Percentiles rank a stretch among this genome's conserved stretches.
Evolutionary conservation across 2,797 vertebrate genomes (phyloP).

Genomic region (Acipenser transmontanus): DNA sequence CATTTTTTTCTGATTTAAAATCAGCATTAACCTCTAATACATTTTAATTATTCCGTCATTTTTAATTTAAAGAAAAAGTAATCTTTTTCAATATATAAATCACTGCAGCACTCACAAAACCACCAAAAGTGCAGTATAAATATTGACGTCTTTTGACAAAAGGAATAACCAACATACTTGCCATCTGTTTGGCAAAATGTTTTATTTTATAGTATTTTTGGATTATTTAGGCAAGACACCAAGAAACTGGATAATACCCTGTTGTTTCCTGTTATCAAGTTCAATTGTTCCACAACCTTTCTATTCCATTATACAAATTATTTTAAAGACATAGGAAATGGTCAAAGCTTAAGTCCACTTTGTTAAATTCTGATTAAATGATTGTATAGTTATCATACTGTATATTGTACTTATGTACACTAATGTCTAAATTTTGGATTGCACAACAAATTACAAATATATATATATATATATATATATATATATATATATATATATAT

Average conservation of each 20-base stretch:
- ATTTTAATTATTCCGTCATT: conserved; percentile 71
- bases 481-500: neutral
- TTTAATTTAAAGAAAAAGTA: conserved; percentile 58
- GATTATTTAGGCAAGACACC: conserved; percentile 34
- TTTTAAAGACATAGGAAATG: too few relatives aligned
- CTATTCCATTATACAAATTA: too few relatives aligned
- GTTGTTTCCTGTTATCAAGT: too few relatives aligned
- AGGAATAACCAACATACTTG: conserved; percentile 20
- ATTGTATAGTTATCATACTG: too few relatives aligned
- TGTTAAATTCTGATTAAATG: too few relatives aligned
- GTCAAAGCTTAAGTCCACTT: too few relatives aligned
- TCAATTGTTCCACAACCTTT: too few relatives aligned
- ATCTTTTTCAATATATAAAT: conserved; percentile 63
- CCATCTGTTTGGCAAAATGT: conserved; percentile 39
- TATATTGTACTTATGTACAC: too few relatives aligned
- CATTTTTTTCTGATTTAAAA: conserved; percentile 60
- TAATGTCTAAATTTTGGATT: too few relatives aligned
- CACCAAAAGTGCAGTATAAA: conserved; percentile 22
- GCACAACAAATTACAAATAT: neutral
- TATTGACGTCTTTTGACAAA: conserved; percentile 13
- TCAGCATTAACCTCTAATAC: conserved; percentile 63
- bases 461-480: neutral
- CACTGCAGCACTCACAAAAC: conserved; percentile 48
- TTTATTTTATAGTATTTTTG: conserved; percentile 50
- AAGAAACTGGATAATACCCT: conserved; percentile 39